These are phyloP conservation scores for Hoplodrina blanda DNA, from an alignment of 2,888 invertebrate species.

Conservation along the genomic window DNA sequence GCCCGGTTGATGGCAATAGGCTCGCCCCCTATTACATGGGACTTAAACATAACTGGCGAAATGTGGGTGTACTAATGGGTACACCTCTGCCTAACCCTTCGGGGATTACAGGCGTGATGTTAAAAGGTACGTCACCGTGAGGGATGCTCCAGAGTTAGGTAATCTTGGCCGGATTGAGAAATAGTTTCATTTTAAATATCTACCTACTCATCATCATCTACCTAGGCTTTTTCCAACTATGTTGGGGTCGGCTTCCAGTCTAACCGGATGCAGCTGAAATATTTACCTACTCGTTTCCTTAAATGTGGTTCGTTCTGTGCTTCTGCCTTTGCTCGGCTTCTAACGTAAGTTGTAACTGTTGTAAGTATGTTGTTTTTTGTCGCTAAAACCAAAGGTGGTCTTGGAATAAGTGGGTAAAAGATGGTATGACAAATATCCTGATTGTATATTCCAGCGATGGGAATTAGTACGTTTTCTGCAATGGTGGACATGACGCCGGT, in stretches of 20 bases:
- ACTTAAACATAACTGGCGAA: too few relatives aligned
- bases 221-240: too few relatives aligned
- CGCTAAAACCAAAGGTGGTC: not conserved
- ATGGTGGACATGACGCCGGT: conserved; percentile 70
- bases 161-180: not conserved
- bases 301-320: conserved; percentile 10
- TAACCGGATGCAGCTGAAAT: too few relatives aligned
- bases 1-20: too few relatives aligned
- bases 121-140: not conserved
- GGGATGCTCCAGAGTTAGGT: not conserved
- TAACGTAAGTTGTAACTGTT: conserved; percentile 5
- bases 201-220: too few relatives aligned
- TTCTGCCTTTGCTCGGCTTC: conserved; percentile 3
- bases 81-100: too few relatives aligned
- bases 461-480: conserved; percentile 69
- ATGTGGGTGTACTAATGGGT: too few relatives aligned
- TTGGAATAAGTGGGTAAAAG: not conserved
- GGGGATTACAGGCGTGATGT: too few relatives aligned
- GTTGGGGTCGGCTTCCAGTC: too few relatives aligned
- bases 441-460: conserved; percentile 77
- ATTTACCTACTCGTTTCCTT: not conserved
- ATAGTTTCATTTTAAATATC: not conserved
- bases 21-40: too few relatives aligned
- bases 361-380: conserved; percentile 6
- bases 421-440: not conserved